A percentile compares a stretch with the other conserved stretches of the same genome.
Evolutionary conservation across 2,888 invertebrate species (phyloP).

Genomic region (Entomobrya multifasciata): DNA sequence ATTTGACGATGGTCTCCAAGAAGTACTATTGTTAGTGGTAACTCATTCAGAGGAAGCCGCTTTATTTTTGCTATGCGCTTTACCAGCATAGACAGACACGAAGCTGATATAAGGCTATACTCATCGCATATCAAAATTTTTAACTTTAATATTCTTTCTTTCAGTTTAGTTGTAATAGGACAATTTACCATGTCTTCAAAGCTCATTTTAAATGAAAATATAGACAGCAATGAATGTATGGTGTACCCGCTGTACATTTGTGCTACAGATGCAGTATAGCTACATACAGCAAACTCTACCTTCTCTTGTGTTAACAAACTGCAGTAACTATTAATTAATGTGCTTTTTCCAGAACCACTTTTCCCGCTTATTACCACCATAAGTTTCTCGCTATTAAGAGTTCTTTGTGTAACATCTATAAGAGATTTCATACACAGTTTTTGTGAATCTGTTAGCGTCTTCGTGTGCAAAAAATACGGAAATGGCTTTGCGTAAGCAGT

Average conservation of each 20-base stretch:
- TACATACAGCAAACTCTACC: background rate
- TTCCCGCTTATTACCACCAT: background rate
- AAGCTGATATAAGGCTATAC: background rate
- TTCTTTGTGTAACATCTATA: background rate
- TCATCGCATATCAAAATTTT: background rate
- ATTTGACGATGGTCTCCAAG: too few species aligned
- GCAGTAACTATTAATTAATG: background rate
- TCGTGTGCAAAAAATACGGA: background rate
- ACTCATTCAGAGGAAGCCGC: too few species aligned
- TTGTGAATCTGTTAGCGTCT: background rate
- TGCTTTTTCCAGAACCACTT: background rate
- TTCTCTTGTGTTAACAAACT: background rate
- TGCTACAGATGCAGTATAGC: background rate
- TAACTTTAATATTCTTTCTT: background rate
- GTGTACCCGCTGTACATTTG: background rate
- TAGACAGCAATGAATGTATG: background rate
- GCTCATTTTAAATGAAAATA: background rate
- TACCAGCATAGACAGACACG: background rate
- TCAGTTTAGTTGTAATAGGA: background rate
- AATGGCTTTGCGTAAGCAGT: background rate
- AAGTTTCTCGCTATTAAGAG: background rate
- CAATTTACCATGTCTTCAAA: background rate
- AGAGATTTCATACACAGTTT: background rate
- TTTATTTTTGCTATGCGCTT: too few species aligned
- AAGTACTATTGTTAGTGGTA: too few species aligned